A percentile compares a stretch with the other conserved stretches of the same genome.
These are phyloP conservation scores for Triops longicaudatus DNA, from an alignment of 1,140 invertebrate genomes.

Conservation along the genomic window DNA sequence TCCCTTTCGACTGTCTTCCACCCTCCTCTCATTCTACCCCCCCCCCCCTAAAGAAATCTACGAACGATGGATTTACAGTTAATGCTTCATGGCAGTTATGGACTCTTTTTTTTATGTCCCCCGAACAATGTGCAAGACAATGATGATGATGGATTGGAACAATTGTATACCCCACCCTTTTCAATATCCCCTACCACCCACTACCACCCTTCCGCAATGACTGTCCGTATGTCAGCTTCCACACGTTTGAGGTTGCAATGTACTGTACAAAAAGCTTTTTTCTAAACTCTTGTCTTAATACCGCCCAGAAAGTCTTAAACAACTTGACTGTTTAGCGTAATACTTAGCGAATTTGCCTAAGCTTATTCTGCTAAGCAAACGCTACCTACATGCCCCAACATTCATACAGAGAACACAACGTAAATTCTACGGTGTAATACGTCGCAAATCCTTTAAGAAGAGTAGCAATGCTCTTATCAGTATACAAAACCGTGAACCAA, in stretches of 20 bases:
- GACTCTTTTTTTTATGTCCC: neutral
- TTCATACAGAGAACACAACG: neutral
- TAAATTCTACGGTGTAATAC: neutral
- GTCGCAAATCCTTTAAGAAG: neutral
- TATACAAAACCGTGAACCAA: neutral
- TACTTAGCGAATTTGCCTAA: constrained; percentile 8
- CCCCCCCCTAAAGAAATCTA: neutral
- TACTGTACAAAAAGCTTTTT: no score
- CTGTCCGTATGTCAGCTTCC: neutral
- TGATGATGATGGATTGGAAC: constrained; percentile 12
- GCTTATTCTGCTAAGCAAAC: neutral
- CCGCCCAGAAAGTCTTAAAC: no score
- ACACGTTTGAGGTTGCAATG: neutral
- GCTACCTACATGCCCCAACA: neutral
- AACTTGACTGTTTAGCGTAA: neutral
- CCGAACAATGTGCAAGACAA: neutral
- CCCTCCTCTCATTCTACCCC: neutral
- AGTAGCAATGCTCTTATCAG: neutral
- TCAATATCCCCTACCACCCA: neutral
- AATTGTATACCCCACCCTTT: neutral
- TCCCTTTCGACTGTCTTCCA: neutral
- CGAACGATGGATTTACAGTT: neutral
- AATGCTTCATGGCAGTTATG: constrained; percentile 15
- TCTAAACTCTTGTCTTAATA: no score
- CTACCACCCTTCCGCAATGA: neutral